These are phyloP conservation scores for Dasypolia templi DNA, from an alignment of 2,888 invertebrate species.

Conservation along the genomic window DNA sequence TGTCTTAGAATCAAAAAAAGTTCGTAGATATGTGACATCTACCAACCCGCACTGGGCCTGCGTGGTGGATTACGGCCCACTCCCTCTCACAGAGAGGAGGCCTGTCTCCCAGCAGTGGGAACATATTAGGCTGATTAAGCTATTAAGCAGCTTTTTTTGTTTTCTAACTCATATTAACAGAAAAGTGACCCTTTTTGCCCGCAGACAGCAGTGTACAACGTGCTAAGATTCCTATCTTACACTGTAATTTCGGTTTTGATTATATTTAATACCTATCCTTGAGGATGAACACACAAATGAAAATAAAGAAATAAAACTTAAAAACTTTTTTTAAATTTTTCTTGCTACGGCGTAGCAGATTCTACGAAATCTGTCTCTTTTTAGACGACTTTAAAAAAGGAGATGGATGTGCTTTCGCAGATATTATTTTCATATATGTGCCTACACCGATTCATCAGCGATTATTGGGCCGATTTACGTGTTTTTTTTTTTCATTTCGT, in stretches of 20 bases:
- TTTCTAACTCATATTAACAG: neutral
- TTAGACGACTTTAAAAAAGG: neutral
- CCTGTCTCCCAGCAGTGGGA: too few relatives aligned
- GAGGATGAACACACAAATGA: neutral
- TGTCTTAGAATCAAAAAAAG: too few relatives aligned
- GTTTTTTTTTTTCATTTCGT: neutral
- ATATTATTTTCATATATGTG: neutral
- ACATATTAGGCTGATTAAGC: too few relatives aligned
- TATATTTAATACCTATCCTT: neutral
- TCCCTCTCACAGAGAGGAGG: too few relatives aligned
- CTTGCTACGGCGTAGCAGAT: constrained; percentile 13
- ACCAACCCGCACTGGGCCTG: too few relatives aligned
- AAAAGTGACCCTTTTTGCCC: neutral
- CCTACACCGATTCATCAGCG: neutral
- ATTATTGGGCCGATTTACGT: neutral
- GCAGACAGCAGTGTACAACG: neutral
- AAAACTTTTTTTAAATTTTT: too few relatives aligned
- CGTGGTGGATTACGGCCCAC: too few relatives aligned
- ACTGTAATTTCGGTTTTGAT: neutral
- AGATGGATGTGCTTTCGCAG: neutral
- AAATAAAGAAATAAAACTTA: neutral
- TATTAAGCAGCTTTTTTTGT: too few relatives aligned
- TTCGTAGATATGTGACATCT: too few relatives aligned
- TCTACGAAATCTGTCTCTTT: constrained; percentile 9
- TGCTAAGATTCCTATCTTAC: neutral